Percentiles rank a stretch among this genome's conserved stretches.
phyloP scores from a whole-genome alignment of 2,888 invertebrate species.

The Caenorhabditis zanzibari region DNA sequence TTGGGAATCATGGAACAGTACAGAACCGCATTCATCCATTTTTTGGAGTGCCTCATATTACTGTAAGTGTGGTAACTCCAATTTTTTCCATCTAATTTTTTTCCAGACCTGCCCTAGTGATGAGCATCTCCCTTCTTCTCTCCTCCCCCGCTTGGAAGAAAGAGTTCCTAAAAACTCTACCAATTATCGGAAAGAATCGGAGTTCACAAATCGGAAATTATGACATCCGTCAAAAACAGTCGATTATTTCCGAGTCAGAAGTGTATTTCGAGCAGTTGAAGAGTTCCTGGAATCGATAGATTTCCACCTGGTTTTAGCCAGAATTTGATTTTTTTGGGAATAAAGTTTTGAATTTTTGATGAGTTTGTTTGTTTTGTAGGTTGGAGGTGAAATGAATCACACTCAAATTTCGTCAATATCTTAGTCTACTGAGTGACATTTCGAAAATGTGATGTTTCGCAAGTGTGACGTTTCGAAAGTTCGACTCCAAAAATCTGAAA shows the following conservation, averaged over 20 bases:
- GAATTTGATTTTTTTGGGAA: too few species aligned
- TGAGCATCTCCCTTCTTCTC: constrained; percentile 19
- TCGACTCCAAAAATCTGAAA: too few species aligned
- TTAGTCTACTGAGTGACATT: too few species aligned
- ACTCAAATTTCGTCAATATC: too few species aligned
- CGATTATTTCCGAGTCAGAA: constrained; percentile 17
- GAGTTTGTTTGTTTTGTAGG: neutral
- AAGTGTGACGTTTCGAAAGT: too few species aligned
- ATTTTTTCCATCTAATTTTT: neutral
- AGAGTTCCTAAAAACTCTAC: constrained; percentile 5
- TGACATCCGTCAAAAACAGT: neutral
- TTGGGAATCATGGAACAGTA: constrained; percentile 6
- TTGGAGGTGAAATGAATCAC: too few species aligned
- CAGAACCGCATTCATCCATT: neutral
- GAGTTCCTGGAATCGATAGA: constrained; percentile 13
- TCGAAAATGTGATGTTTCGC: too few species aligned
- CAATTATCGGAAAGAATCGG: constrained; percentile 4
- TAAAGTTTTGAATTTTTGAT: too few species aligned
- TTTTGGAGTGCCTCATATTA: constrained; percentile 9
- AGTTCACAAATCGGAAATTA: neutral
- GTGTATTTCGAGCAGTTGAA: constrained; percentile 46
- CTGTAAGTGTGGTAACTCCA: constrained; percentile 9
- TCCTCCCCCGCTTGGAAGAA: constrained; percentile 31
- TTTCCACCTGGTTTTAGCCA: too few species aligned
- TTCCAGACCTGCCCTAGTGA: constrained; percentile 37